Percentiles rank a stretch among this genome's conserved stretches.
Conservation (phyloP, 2,888 invertebrate species). For the Hoplodrina blanda region DNA sequence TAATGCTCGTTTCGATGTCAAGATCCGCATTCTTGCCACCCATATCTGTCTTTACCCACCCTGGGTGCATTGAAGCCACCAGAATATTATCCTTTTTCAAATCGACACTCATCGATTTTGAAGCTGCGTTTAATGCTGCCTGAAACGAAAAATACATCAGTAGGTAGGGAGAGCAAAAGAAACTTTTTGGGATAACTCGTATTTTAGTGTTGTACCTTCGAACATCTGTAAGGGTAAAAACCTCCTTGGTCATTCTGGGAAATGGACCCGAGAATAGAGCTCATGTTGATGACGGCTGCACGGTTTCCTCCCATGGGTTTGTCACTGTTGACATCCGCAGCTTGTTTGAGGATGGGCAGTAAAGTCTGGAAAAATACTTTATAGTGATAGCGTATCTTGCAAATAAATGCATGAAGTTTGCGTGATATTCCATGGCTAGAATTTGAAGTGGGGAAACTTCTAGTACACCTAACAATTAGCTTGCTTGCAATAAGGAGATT, state of each 20-base stretch:
- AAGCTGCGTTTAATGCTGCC: constrained; percentile 96
- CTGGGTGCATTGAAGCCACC: constrained; percentile 95
- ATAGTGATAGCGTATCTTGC: not conserved
- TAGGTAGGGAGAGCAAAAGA: not conserved
- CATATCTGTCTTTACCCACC: constrained; percentile 98
- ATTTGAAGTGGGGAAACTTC: no score
- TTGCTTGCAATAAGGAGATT: no score
- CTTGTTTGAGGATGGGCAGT: constrained; percentile 93
- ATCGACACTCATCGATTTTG: constrained; percentile 96
- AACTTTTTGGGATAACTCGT: not conserved
- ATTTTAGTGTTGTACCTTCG: constrained; percentile 92
- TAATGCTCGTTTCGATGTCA: constrained; percentile 92
- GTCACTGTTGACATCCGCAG: constrained; percentile 90
- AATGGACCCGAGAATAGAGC: constrained; percentile 95
- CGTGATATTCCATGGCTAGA: no score
- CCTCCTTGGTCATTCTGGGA: constrained; percentile 94
- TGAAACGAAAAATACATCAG: constrained; percentile 76
- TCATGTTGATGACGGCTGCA: constrained; percentile 96
- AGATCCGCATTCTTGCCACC: constrained; percentile 95
- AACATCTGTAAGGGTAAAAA: constrained; percentile 96
- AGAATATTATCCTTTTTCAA: constrained; percentile 94
- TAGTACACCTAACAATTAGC: no score
- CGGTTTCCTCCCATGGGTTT: constrained; percentile 91
- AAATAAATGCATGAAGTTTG: not conserved
- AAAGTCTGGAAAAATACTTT: constrained; percentile 89